A percentile compares a stretch with the other conserved stretches of the same genome.
phyloP scores from a whole-genome alignment of 2,797 vertebrate genomes.

The Botia kubotai region DNA sequence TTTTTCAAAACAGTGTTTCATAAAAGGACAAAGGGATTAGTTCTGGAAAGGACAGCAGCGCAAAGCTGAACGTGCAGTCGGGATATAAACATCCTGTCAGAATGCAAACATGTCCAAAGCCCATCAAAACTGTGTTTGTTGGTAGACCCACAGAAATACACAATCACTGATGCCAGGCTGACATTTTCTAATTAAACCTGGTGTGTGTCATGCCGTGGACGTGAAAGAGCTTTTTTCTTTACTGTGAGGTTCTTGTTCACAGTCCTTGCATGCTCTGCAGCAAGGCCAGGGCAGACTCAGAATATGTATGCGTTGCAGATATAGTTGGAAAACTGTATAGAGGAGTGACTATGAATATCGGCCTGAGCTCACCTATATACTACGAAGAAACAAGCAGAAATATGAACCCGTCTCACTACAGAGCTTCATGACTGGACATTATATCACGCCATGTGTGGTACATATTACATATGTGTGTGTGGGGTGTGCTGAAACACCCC shows the following conservation, averaged over 20 bases:
- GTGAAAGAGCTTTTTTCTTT: conserved; percentile 79
- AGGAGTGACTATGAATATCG: neutral
- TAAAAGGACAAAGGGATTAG: conserved; percentile 17
- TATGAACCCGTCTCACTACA: neutral
- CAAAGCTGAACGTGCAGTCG: neutral
- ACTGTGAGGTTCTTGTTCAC: conserved; percentile 61
- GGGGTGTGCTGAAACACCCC: neutral
- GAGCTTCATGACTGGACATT: conserved; percentile 1
- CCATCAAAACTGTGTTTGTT: conserved; percentile 62
- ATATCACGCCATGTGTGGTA: neutral
- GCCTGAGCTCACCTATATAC: conserved; percentile 23
- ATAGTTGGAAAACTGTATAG: conserved; percentile 15
- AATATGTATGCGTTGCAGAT: neutral
- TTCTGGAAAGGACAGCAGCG: neutral
- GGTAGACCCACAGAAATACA: conserved; percentile 65
- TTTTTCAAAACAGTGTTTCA: conserved; percentile 5
- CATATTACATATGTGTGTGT: neutral
- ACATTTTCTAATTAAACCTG: conserved; percentile 81
- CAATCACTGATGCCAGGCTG: conserved; percentile 68
- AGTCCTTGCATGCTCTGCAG: conserved; percentile 18
- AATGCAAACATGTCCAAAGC: conserved; percentile 36
- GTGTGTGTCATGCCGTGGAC: conserved; percentile 73
- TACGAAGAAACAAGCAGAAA: conserved; percentile 4
- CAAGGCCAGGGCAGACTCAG: conserved; percentile 6
- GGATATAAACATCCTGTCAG: conserved; percentile 9